Evolutionary conservation across 2,797 vertebrate genomes (phyloP).

Genomic region (Pseudopleuronectes americanus): DNA sequence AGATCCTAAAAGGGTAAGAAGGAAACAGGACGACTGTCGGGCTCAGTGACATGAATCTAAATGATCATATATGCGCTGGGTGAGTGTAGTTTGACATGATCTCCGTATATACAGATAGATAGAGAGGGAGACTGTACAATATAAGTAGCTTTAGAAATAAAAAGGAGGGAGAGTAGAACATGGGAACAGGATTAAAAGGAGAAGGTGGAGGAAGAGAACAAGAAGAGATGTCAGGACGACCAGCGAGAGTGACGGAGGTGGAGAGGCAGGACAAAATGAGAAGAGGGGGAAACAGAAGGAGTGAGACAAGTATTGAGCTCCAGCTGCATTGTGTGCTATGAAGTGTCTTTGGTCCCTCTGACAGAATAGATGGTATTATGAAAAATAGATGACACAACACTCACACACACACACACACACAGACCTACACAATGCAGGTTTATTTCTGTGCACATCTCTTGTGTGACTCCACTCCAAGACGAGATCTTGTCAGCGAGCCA

Average conservation of each 20-base stretch:
- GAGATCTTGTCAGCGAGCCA: background rate
- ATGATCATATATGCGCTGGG: conserved; percentile 7
- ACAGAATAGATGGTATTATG: conserved; percentile 55
- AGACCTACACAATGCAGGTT: conserved; percentile 28
- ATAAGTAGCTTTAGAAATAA: conserved; percentile 52
- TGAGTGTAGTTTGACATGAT: conserved; percentile 5
- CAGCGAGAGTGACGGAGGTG: background rate
- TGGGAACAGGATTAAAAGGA: conserved; percentile 5
- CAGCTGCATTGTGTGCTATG: conserved; percentile 48
- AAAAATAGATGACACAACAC: conserved; percentile 64
- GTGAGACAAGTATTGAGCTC: conserved; percentile 50
- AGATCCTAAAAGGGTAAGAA: background rate
- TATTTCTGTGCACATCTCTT: conserved; percentile 44
- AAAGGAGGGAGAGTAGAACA: conserved; percentile 13
- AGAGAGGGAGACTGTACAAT: background rate
- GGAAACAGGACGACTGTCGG: background rate
- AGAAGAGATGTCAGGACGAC: background rate
- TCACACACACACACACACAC: background rate
- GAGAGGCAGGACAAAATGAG: background rate
- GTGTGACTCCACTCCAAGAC: conserved; percentile 11
- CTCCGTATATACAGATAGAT: background rate
- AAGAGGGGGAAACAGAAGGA: conserved; percentile 33
- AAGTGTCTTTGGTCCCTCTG: conserved; percentile 47
- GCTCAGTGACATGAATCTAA: conserved; percentile 8
- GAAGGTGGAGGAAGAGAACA: background rate